Percentiles rank a stretch among this genome's conserved stretches.
Evolutionary conservation across 92 coral and sea anemone species (phyloP).

Genomic region (Phenganax stokvisi): DNA sequence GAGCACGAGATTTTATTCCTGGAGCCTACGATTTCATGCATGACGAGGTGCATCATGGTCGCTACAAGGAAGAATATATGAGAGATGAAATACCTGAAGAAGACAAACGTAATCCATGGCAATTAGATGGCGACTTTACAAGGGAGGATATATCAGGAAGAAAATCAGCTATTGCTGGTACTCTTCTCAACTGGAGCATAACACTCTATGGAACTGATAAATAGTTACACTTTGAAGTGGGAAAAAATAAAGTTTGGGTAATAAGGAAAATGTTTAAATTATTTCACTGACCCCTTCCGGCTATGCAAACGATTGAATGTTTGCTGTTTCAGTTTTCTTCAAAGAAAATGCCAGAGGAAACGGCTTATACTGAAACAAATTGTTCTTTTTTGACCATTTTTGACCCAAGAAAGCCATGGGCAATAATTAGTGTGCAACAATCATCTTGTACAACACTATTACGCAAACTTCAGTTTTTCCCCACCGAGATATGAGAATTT

Average conservation of each 20-base stretch:
- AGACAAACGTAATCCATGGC: conserved; percentile 48
- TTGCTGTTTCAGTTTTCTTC: too few species aligned
- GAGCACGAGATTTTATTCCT: conserved; percentile 53
- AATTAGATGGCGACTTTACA: conserved; percentile 6
- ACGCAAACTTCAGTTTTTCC: conserved; percentile 13
- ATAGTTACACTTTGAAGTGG: conserved; percentile 2
- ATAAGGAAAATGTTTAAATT: not conserved
- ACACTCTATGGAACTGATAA: conserved; percentile 77
- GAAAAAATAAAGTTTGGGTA: not conserved
- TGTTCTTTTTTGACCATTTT: too few species aligned
- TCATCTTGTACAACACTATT: not conserved
- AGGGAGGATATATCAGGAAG: not conserved
- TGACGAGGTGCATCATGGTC: conserved; percentile 93
- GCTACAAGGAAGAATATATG: conserved; percentile 90
- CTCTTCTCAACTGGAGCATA: conserved; percentile 53
- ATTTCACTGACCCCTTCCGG: not conserved
- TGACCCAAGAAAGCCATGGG: too few species aligned
- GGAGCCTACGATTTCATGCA: conserved; percentile 73
- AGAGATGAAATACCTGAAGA: conserved; percentile 77
- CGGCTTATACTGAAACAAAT: too few species aligned
- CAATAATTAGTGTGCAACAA: not conserved
- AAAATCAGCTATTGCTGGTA: conserved; percentile 56
- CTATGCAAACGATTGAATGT: not conserved
- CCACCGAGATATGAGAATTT: not conserved
- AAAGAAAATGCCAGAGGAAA: too few species aligned